These are phyloP conservation scores for Ceratina calcarata DNA, from an alignment of 1,140 invertebrate species.

Conservation along the genomic window DNA sequence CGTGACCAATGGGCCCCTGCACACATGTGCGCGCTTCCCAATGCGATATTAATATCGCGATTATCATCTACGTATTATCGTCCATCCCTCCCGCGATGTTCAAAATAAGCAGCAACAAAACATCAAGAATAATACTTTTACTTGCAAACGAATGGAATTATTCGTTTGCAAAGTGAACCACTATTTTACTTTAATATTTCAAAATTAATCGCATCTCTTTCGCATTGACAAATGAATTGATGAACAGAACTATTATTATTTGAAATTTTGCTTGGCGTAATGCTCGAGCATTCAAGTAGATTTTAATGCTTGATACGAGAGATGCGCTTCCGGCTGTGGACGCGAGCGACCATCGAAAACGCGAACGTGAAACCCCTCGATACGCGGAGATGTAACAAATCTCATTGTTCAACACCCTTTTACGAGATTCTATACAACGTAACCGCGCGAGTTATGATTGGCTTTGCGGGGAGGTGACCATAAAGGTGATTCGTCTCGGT, in stretches of 20 bases:
- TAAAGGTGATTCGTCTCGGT: conserved; percentile 78
- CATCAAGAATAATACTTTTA: conserved; percentile 37
- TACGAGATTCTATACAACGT: conserved; percentile 48
- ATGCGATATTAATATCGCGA: conserved; percentile 81
- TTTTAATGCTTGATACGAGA: conserved; percentile 4
- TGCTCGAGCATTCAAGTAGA: too few relatives aligned
- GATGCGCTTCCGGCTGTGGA: not conserved
- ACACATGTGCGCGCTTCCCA: conserved; percentile 81
- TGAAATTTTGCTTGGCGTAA: too few relatives aligned
- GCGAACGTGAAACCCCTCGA: conserved; percentile 23
- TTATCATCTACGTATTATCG: conserved; percentile 81
- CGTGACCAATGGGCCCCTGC: conserved; percentile 79
- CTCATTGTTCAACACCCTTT: conserved; percentile 60
- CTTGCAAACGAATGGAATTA: too few relatives aligned
- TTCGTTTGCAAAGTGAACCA: too few relatives aligned
- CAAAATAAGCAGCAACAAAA: conserved; percentile 56
- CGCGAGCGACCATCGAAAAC: not conserved
- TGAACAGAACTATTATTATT: too few relatives aligned
- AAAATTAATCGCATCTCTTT: too few relatives aligned
- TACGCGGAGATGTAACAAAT: conserved; percentile 58
- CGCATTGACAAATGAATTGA: too few relatives aligned
- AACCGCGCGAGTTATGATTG: conserved; percentile 67
- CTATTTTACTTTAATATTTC: too few relatives aligned
- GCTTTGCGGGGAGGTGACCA: conserved; percentile 62
- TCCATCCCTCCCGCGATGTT: conserved; percentile 59